Percentiles rank a stretch among this genome's conserved stretches.
phyloP scores from a whole-genome alignment of 2,888 invertebrate species.

The Mongoloraphidia duomilia region DNA sequence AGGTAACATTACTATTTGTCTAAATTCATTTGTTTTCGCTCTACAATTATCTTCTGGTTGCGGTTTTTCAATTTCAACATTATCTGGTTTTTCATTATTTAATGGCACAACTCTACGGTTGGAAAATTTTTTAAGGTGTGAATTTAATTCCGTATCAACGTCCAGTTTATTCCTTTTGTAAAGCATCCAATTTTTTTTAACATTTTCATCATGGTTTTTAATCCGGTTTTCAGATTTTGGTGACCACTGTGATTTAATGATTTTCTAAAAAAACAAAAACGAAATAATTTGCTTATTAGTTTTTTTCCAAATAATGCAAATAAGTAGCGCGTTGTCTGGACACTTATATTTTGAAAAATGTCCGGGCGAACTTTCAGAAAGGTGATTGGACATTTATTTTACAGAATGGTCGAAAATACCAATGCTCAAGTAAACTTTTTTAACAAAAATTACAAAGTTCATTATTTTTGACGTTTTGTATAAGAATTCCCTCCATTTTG shows the following conservation, averaged over 20 bases:
- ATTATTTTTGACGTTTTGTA: too few species aligned
- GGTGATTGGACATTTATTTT: too few species aligned
- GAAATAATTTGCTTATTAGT: background rate
- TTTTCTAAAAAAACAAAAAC: constrained; percentile 34
- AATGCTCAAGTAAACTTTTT: constrained; percentile 25
- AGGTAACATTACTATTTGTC: constrained; percentile 36
- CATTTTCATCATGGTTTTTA: constrained; percentile 47
- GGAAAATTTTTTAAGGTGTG: constrained; percentile 53
- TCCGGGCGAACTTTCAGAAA: background rate
- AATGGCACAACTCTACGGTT: constrained; percentile 31
- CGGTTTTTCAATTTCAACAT: constrained; percentile 16
- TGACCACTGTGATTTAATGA: constrained; percentile 50
- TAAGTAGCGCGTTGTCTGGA: background rate
- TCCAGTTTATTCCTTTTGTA: constrained; percentile 39
- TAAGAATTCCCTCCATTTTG: too few species aligned
- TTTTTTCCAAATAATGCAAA: background rate
- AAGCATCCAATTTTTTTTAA: constrained; percentile 54
- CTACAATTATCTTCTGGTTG: constrained; percentile 22
- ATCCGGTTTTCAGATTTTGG: constrained; percentile 41
- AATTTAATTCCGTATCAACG: constrained; percentile 29
- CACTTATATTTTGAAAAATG: constrained; percentile 4
- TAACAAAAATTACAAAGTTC: constrained; percentile 16
- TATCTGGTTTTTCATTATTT: constrained; percentile 11
- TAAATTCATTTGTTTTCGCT: constrained; percentile 11
- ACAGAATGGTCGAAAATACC: background rate